Base-by-base conservation (phyloP, 2,113 vertebrate species). In the Semnornis frantzii region DNA sequence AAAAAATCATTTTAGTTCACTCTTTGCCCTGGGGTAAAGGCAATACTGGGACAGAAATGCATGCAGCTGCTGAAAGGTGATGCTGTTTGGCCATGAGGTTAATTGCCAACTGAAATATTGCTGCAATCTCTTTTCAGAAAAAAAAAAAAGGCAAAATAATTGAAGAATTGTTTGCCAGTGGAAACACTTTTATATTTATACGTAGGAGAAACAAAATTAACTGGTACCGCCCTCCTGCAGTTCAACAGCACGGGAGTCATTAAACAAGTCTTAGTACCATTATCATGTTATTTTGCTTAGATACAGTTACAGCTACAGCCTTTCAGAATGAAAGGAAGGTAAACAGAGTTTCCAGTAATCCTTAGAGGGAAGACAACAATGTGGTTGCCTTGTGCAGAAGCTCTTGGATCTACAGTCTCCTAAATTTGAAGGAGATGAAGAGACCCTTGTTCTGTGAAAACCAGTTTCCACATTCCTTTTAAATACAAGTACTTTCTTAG, bases 211-310 rank as follows among this genome's bases (percentile, higher is more conserved):
- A 34, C 8, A 69, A 39, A 77, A 82, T 79, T 80, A 71, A 66
- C 66, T 66, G 15, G 28, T 92, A 46, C 74, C 93, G 82, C 60
- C 58, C 58, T 87, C 91, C 87, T 92, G 72, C 69, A 85, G 82
- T 65, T 73, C 24, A 79, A 7, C 27, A 73, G 52, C 33, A 76
- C 42, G 42, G 21, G 10, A 65, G 27, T 25, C 59, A 27, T 79
- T 87, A 31, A 66, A 63, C 12, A 25, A 11, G 15, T 77, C 52
- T 85, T 28, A 8, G 4, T 37, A 24, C 13, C 48, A 18, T 64
- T 71, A 57, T 4, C 20, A 34, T 44, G 85, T 62, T 4, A 5
- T 33, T 12, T 66, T 34, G 30, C 39, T 87, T 34, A 63, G 31
- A 25, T 34, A 18, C 8, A 42, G 25, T 30, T 85, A 25, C 3